Base-by-base conservation (phyloP, 2,888 invertebrate species). In the Cerceris rybyensis region DNA sequence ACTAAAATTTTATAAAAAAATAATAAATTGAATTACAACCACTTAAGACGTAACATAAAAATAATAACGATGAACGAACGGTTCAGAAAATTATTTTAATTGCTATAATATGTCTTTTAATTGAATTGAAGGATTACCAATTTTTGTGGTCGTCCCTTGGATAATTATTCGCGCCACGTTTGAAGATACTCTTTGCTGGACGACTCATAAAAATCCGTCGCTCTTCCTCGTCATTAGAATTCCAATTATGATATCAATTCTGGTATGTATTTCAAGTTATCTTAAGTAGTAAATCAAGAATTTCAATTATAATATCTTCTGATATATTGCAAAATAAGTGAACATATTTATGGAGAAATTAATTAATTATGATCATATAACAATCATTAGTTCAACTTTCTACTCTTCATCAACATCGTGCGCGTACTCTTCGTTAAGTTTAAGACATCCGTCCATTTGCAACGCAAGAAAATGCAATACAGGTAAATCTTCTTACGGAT, bases 141-240 rank as follows among this genome's bases (percentile, higher is more conserved):
- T 94, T 6, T 70, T 94, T 28, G 94, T 95, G 83, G 93, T 95
- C 6, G 90, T 93, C 11, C 94, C 94, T 0, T 96, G 95, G 95
- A 93, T 94, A 14, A 84, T 93, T 5, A 89, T 94, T 28, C 92
- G 94, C 80, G 90, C 93, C 0, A 87, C 92, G 7, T 89, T 93
- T 70, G 95, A 95, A 76, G 93, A 95, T 83, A 91, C 92, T 0
- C 88, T 93, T 39, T 95, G 95, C 85, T 95, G 95, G 95, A 95
- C 94, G 7, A 93, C 93, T 0, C 93, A 94, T 79, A 87, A 92
- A 11, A 93, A 93, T 76, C 88, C 90, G 14, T 92, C 90, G 58
- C 92, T 94, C 58, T 93, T 94, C 72, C 93, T 94, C 90, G 86
- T 94, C 28, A 94, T 95, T 67, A 93, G 94, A 78, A 93, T 94